phyloP scores from a whole-genome alignment of 2,888 invertebrate species.

The Chrysolina oricalcia region DNA sequence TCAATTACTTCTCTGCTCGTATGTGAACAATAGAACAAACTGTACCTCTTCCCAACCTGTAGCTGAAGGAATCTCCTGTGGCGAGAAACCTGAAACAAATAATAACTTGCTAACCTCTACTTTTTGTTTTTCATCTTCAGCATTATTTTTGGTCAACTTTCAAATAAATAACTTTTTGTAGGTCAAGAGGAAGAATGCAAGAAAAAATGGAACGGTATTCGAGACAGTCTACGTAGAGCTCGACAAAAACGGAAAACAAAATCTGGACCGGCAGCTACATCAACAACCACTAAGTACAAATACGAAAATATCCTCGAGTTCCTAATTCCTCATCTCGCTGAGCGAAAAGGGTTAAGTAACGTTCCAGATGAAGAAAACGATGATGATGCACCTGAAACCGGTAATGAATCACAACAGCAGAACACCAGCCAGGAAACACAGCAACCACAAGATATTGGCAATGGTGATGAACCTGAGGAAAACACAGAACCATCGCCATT shows the following conservation, averaged over 20 bases:
- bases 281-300: conserved; percentile 52
- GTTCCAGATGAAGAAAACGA: conserved; percentile 41
- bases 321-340: conserved; percentile 55
- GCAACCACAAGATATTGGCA: conserved; percentile 7
- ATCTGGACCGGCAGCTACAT: conserved; percentile 55
- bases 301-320: conserved; percentile 56
- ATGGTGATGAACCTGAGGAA: not conserved
- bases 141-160: not conserved
- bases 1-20: conserved; percentile 41
- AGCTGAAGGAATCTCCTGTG: conserved; percentile 59
- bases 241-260: conserved; percentile 54
- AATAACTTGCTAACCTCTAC: conserved; percentile 33
- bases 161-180: not conserved
- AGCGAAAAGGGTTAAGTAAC: conserved; percentile 52
- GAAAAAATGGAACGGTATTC: not conserved
- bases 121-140: not conserved
- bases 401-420: conserved; percentile 29
- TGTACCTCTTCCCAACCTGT: conserved; percentile 55
- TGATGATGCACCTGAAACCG: conserved; percentile 13
- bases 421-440: conserved; percentile 10
- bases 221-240: conserved; percentile 49
- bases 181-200: not conserved
- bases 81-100: conserved; percentile 52
- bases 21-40: conserved; percentile 53
- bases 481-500: not conserved